Percentiles rank a stretch among this genome's conserved stretches.
Conservation (phyloP, 1,140 invertebrate species). For the Brachionus koreanus region DNA sequence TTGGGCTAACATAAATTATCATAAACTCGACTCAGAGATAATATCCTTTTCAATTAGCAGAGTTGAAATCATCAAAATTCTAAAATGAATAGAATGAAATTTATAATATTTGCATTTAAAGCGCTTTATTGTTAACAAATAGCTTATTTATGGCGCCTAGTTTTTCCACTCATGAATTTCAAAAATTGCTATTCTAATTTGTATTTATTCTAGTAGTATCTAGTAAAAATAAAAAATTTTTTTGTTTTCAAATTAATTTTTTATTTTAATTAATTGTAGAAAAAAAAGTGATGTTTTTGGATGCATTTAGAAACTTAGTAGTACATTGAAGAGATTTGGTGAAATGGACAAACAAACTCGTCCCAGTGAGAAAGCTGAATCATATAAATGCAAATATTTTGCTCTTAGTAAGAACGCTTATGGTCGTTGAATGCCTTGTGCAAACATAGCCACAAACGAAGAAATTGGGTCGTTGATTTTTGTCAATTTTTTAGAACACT, state of each 20-base stretch:
- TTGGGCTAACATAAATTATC: neutral
- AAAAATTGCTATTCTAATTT: neutral
- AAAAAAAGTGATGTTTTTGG: neutral
- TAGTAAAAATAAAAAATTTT: neutral
- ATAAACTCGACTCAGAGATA: neutral
- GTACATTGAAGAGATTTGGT: neutral
- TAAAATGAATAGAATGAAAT: neutral
- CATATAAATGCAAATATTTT: neutral
- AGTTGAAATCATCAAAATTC: neutral
- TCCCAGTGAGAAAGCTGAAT: neutral
- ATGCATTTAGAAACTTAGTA: neutral
- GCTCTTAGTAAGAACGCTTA: neutral
- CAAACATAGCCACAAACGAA: neutral
- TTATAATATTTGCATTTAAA: neutral
- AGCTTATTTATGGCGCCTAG: neutral
- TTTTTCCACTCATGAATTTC: neutral
- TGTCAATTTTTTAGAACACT: neutral
- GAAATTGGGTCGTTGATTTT: constrained; percentile 12
- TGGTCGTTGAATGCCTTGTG: neutral
- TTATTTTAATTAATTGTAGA: neutral
- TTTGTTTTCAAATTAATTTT: neutral
- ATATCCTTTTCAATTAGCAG: neutral
- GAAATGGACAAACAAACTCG: neutral
- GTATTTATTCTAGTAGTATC: neutral
- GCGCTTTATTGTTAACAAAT: neutral